Base-by-base conservation (phyloP, 2,113 vertebrate genomes). In the Marmota flaviventris region DNA sequence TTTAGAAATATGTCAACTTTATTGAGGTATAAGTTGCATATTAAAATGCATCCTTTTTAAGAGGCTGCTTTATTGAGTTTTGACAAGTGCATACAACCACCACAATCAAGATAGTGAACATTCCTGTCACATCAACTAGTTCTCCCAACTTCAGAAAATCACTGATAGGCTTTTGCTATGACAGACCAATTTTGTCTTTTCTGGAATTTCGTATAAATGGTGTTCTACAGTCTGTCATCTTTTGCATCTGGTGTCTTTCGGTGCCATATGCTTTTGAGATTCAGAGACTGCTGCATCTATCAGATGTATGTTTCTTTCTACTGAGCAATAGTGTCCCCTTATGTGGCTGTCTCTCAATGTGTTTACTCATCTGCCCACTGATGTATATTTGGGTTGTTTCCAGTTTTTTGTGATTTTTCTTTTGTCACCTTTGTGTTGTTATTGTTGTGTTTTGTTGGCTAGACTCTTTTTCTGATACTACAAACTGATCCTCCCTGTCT, bases 261-360 rank as follows among this genome's bases (percentile, higher is more conserved):
- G 48, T 77, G 34, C 53, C 63, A 51, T 78, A 78, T 84, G 82
- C 76, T 93, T 87, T 82, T 56, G 82, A 87, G 90, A 72, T 11
- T 72, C 81, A 89, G 51, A 77, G 39, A 10, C 42, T 11, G 22
- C 25, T 73, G 32, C 3, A 1, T 25, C 58, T 63, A 39, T 69
- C 65, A 53, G 63, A 42, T 79, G 86, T 8, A 42, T 86, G 67
- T 39, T 83, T n/a, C 61, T 56, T 85, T 61, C 63, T 91, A 11
- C 53, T 6, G 7, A n/a, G 24, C 8, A 89, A 10, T 42, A 56
- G 29, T 51, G 25, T 73, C 78, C 70, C 34, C 39, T 45, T 20
- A 34, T 25, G 37, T 75, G 34, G 37, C 70, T 75, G 1, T 67
- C 27, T 84, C 48, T 88, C 69, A 20, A 0, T 73, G n/a, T 83